Conservation (phyloP, 2,888 invertebrate genomes). For the Dioctria rufipes region DNA sequence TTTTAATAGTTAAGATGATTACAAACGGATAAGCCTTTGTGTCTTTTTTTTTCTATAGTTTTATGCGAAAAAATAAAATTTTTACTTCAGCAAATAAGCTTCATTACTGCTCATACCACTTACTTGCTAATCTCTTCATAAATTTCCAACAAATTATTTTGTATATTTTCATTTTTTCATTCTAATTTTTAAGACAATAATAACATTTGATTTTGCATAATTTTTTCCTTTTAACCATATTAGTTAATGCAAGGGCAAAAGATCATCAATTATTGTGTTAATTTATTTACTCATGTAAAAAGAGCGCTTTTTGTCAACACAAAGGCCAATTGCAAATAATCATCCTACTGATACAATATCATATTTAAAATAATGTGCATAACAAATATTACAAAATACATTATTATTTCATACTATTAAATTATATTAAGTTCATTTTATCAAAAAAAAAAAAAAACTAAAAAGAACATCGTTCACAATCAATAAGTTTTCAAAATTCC, state of each 20-base stretch:
- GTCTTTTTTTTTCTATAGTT: slow-evolving; percentile 63
- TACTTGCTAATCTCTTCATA: slow-evolving; percentile 58
- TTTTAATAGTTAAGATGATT: slow-evolving; percentile 70
- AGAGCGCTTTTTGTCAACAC: slow-evolving; percentile 72
- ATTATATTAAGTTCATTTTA: slow-evolving; percentile 25
- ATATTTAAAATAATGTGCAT: slow-evolving; percentile 44
- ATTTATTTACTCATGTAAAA: slow-evolving; percentile 60
- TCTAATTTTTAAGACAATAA: slow-evolving; percentile 25
- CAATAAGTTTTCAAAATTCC: slow-evolving; percentile 39
- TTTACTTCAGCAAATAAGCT: slow-evolving; percentile 50
- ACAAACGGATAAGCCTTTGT: slow-evolving; percentile 72
- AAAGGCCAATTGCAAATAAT: slow-evolving; percentile 72
- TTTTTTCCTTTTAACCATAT: slow-evolving; percentile 16
- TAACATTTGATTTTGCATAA: slow-evolving; percentile 23
- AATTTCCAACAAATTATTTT: slow-evolving; percentile 53
- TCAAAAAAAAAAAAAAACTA: slow-evolving; percentile 4
- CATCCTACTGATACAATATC: slow-evolving; percentile 66
- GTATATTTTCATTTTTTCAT: slow-evolving; percentile 5
- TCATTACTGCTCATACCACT: slow-evolving; percentile 58
- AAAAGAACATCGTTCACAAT: slow-evolving; percentile 4
- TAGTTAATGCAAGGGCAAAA: slow-evolving; percentile 38
- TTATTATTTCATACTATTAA: slow-evolving; percentile 36
- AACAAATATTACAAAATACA: slow-evolving; percentile 40
- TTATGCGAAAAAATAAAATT: slow-evolving; percentile 52
- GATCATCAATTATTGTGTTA: slow-evolving; percentile 38